Base-by-base conservation (phyloP, 2,113 vertebrate genomes). In the Austrofundulus limnaeus region DNA sequence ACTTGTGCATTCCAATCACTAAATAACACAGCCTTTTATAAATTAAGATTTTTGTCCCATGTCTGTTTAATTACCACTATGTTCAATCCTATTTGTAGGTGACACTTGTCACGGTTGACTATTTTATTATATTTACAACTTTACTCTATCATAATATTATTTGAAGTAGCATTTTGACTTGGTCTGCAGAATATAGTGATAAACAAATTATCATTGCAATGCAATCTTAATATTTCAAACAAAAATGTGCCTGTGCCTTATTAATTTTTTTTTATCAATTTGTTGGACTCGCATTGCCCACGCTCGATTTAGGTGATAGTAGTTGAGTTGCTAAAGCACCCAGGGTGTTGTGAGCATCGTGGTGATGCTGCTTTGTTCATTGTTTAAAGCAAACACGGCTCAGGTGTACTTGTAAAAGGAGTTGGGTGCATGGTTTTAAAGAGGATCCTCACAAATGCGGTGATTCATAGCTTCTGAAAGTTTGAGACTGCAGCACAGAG, bases 401-500 rank as follows among this genome's bases (percentile, higher is more conserved):
- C 70, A 76, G 72, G 68, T 81, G 62, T 59, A 16, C 41, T 72
- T 12, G 6, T 71, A 13, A 21, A 65, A 34, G 53, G 48, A 71
- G 63, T 13, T 56, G 53, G 59, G 23, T 23, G 20, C 54, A 37
- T 56, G 21, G 42, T 34, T 68, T 58, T 54, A 48, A 56, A 39
- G 66, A 68, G 60, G 38, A 57, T 79, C 77, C 70, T 66, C 76
- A 73, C 51, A 75, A 63, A 75, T 57, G 50, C 25, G n/a, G 41
- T 83, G 78, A 87, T 88, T 85, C 87, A 88, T 56, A 52, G 61
- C 75, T 72, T 75, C 65, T 71, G 75, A 51, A 76, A 72, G 56
- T 37, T 37, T 52, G 43, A 66, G 73, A 80, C 63, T 78, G 61
- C 57, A 47, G 70, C 2, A 47, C 57, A 78, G 80, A 86, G 73